phyloP scores from a whole-genome alignment of 2,888 invertebrate genomes.

The Ennomos erosarius region DNA sequence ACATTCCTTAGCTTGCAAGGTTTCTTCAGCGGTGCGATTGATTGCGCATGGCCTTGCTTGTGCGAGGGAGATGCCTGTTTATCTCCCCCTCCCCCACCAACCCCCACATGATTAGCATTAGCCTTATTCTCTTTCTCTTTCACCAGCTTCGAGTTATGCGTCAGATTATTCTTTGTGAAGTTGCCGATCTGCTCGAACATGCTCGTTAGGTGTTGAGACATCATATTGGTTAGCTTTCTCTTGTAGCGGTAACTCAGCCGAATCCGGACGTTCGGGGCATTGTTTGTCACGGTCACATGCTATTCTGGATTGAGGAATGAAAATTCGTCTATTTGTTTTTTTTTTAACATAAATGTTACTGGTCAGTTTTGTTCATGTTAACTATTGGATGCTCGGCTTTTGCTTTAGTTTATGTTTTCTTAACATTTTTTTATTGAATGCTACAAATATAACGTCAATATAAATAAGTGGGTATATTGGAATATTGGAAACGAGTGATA shows the following conservation, averaged over 20 bases:
- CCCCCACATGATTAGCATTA: conserved; percentile 68
- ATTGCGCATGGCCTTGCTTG: conserved; percentile 56
- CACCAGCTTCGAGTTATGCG: conserved; percentile 69
- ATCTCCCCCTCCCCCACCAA: conserved; percentile 54
- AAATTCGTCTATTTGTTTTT: conserved; percentile 49
- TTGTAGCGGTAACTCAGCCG: conserved; percentile 51
- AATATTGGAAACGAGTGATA: too few species aligned
- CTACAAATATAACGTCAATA: too few species aligned
- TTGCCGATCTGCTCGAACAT: conserved; percentile 83
- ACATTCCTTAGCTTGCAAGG: conserved; percentile 91
- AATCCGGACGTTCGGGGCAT: conserved; percentile 65
- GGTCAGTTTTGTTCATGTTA: too few species aligned
- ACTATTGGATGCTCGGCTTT: too few species aligned
- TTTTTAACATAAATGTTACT: background rate
- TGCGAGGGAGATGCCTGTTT: conserved; percentile 70
- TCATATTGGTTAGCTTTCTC: conserved; percentile 56
- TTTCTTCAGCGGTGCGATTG: conserved; percentile 83
- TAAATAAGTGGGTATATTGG: too few species aligned
- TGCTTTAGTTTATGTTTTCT: too few species aligned
- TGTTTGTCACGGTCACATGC: conserved; percentile 35
- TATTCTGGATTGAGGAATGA: conserved; percentile 39
- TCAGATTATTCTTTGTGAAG: conserved; percentile 81
- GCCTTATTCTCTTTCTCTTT: conserved; percentile 75
- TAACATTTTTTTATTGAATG: too few species aligned
- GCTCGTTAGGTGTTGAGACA: conserved; percentile 80